phyloP scores from a whole-genome alignment of 2,888 invertebrate species.

The Tachina grossa region DNA sequence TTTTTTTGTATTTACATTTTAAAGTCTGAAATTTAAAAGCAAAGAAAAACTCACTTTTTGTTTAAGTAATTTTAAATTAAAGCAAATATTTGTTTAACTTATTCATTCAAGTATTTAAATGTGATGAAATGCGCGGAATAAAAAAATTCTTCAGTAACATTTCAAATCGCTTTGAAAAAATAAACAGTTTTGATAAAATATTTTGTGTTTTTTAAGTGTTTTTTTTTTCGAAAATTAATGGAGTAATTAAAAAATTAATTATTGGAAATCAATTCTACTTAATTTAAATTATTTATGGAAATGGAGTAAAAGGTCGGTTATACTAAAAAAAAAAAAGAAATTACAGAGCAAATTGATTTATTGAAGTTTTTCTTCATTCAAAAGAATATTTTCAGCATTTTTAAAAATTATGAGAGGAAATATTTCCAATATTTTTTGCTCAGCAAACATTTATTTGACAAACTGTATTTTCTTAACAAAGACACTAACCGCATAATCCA shows the following conservation, averaged over 20 bases:
- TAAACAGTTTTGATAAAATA: not conserved
- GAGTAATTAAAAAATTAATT: not conserved
- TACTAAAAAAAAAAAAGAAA: too few species aligned
- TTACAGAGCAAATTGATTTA: too few species aligned
- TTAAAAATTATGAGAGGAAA: too few species aligned
- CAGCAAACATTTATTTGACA: too few species aligned
- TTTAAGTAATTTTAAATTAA: slow-evolving; percentile 35
- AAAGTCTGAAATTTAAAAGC: not conserved
- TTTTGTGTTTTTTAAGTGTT: not conserved
- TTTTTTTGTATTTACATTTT: slow-evolving; percentile 24
- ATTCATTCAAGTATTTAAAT: slow-evolving; percentile 7
- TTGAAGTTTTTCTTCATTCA: too few species aligned
- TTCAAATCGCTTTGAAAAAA: slow-evolving; percentile 11
- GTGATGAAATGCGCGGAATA: slow-evolving; percentile 24
- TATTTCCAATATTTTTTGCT: too few species aligned
- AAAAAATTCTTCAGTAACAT: not conserved
- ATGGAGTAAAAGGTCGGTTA: too few species aligned
- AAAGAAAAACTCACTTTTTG: not conserved
- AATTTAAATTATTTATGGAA: too few species aligned
- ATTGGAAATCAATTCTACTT: too few species aligned
- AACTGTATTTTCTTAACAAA: too few species aligned
- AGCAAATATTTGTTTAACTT: slow-evolving; percentile 37
- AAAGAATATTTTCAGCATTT: too few species aligned
- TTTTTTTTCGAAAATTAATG: not conserved
- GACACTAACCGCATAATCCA: too few species aligned